phyloP scores from a whole-genome alignment of 1,140 invertebrate genomes.

The Eupeodes corollae region DNA sequence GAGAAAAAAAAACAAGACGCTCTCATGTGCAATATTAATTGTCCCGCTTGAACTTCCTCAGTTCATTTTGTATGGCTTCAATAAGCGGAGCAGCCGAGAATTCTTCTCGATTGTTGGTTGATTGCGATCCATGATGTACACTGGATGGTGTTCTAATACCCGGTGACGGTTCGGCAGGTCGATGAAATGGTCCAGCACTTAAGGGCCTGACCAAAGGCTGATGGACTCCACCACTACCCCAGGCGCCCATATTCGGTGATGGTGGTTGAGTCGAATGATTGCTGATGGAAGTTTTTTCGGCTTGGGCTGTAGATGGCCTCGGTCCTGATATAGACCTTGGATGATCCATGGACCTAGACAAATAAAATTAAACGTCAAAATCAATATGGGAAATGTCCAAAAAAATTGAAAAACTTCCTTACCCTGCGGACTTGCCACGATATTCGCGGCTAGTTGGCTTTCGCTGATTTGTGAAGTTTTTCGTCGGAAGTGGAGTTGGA shows the following conservation, averaged over 20 bases:
- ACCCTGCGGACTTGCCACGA: constrained; percentile 31
- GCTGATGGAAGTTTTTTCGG: constrained; percentile 26
- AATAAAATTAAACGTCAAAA: too few species aligned
- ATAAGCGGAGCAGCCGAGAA: constrained; percentile 46
- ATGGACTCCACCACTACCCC: constrained; percentile 28
- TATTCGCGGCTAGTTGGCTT: constrained; percentile 28
- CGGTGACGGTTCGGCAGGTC: constrained; percentile 34
- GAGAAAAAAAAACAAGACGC: too few species aligned
- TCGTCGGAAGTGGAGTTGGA: constrained; percentile 26
- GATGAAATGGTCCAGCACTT: constrained; percentile 49
- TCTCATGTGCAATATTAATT: constrained; percentile 9
- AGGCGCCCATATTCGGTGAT: constrained; percentile 28
- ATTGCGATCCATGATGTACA: too few species aligned
- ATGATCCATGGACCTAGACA: too few species aligned
- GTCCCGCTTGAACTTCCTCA: constrained; percentile 40
- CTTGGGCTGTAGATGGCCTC: constrained; percentile 31
- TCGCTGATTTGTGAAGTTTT: constrained; percentile 28
- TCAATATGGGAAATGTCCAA: too few species aligned
- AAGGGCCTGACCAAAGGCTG: constrained; percentile 38
- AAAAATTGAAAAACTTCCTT: constrained; percentile 13
- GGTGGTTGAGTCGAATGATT: constrained; percentile 32
- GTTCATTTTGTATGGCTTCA: constrained; percentile 49
- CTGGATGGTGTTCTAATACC: too few species aligned
- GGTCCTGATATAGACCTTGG: too few species aligned
- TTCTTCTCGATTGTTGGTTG: not conserved